Evolutionary conservation across 2,888 invertebrate species (phyloP).

Genomic region (Macrophya alboannulata): DNA sequence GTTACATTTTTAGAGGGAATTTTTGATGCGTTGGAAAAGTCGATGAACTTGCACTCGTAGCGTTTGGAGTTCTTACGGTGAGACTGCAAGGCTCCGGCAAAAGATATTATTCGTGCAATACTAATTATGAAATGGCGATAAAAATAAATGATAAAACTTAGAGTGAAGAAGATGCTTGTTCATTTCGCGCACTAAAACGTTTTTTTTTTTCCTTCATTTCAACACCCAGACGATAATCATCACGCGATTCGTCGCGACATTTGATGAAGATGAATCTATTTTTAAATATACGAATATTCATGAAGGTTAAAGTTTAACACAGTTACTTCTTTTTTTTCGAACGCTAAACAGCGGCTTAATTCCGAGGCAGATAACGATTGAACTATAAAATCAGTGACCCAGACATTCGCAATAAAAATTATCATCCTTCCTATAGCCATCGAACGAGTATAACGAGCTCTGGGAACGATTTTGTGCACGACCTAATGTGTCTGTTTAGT

Average conservation of each 20-base stretch:
- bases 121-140: background rate
- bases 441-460: background rate
- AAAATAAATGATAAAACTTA: background rate
- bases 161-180: slow-evolving; percentile 2
- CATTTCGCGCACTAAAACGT: background rate
- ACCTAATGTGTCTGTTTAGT: background rate
- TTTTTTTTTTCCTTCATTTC: background rate
- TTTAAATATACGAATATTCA: background rate
- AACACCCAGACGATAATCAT: background rate
- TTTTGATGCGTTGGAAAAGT: background rate
- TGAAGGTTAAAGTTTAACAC: background rate
- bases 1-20: background rate
- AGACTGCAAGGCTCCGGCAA: background rate
- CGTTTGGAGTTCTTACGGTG: background rate
- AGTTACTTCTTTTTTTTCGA: background rate
- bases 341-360: background rate
- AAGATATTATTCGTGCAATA: background rate
- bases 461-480: background rate
- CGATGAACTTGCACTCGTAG: background rate
- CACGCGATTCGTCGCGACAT: background rate
- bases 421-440: background rate
- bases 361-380: background rate
- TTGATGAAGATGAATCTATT: background rate
- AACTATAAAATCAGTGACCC: background rate
- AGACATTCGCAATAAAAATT: background rate